Evolutionary conservation across 2,797 vertebrate genomes (phyloP), one percentile per base, ranked within the genome.

Genomic region (Limosa lapponica): DNA sequence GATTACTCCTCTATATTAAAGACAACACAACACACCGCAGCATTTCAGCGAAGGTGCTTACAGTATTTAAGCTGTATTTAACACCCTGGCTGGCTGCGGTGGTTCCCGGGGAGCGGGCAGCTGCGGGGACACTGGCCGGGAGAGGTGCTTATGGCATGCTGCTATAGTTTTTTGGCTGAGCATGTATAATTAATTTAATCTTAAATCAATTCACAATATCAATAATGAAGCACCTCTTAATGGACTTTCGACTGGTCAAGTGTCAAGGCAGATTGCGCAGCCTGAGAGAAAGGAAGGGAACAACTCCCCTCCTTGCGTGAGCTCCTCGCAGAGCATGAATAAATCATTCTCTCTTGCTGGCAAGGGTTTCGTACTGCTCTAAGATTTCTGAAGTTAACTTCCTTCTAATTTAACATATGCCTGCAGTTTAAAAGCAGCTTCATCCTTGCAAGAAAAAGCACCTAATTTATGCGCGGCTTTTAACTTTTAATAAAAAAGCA

Each of bases 191-290:
- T 97, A 72, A 96, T 96, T 95, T 84, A 43, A 88, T 93, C 86
- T 93, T 62, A 95, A 97, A 96, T 98, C 97, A 96, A 93, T 97
- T 95, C 96, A 90, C 92, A 58, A 16, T 92, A 94, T 97, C 97
- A 97, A 97, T 98, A 98, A 98, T 97, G 90, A 70, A 98, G 95
- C 79, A 83, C 36, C 51, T 85, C 57, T 87, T 97, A 97, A 97
- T 97, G 97, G 96, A 75, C 93, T 97, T 91, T 89, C 6, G 23
- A 75, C 77, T 96, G 94, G 94, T 81, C 95, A 82, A 71, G 95
- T 70, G 89, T 95, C 71, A 54, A 67, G 82, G 93, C 80, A 73
- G 72, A 94, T 89, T 78, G 87, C 6, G 22, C 79, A 69, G 75
- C 70, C 61, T 48, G 79, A 95, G 97, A 88, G 89, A 72, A 67